phyloP scores from a whole-genome alignment of 2,797 vertebrate genomes.

The Acestrorhynchus altus region DNA sequence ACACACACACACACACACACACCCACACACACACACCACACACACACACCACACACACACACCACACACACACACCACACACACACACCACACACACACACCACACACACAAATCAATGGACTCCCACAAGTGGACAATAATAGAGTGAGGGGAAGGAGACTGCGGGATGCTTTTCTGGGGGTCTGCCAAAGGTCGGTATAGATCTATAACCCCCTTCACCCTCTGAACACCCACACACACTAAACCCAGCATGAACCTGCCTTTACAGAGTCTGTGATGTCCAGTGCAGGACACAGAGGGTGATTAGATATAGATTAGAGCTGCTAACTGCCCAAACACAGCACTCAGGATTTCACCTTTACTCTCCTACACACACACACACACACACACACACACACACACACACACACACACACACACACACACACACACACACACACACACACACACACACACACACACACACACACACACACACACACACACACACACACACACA shows the following conservation, averaged over 20 bases:
- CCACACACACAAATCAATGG: slow-evolving; percentile 26
- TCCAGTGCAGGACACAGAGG: slow-evolving; percentile 16
- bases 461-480: too few relatives aligned
- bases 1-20: slow-evolving; percentile 10
- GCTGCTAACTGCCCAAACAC: not conserved
- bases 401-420: too few relatives aligned
- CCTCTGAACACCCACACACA: slow-evolving; percentile 9
- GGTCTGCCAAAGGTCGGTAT: slow-evolving; percentile 44
- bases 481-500: too few relatives aligned
- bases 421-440: too few relatives aligned
- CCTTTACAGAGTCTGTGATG: not conserved
- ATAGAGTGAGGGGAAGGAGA: slow-evolving; percentile 63
- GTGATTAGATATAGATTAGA: slow-evolving; percentile 30
- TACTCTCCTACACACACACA: not conserved
- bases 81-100: too few relatives aligned
- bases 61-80: too few relatives aligned
- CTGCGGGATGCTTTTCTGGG: slow-evolving; percentile 54
- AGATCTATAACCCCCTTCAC: slow-evolving; percentile 62
- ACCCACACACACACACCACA: slow-evolving; percentile 39
- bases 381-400: not conserved
- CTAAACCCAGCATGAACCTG: not conserved
- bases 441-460: too few relatives aligned
- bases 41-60: too few relatives aligned
- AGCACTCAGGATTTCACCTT: slow-evolving; percentile 6
- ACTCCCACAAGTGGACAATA: slow-evolving; percentile 64